phyloP scores from a whole-genome alignment of 2,888 invertebrate species.

The Drosophila tanythrix region DNA sequence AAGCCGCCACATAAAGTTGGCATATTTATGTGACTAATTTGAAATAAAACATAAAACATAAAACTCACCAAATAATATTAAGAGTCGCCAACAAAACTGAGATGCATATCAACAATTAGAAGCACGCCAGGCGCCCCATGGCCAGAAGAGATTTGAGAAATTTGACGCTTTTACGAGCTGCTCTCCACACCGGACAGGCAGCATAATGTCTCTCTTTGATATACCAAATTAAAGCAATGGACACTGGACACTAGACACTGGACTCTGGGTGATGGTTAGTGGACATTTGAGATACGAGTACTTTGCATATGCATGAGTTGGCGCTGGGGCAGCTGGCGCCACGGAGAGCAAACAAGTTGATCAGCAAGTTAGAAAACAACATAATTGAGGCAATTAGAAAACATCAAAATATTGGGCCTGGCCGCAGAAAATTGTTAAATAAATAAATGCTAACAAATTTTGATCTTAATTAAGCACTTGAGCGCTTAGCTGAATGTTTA shows the following conservation, averaged over 20 bases:
- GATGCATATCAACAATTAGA: conserved; percentile 71
- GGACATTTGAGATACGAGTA: conserved; percentile 29
- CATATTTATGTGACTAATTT: conserved; percentile 81
- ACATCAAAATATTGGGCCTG: conserved; percentile 75
- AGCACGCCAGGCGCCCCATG: conserved; percentile 51
- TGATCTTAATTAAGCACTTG: conserved; percentile 78
- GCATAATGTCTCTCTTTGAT: conserved; percentile 78
- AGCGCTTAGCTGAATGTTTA: conserved; percentile 66
- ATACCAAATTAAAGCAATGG: conserved; percentile 80
- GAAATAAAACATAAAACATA: conserved; percentile 77
- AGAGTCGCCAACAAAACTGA: conserved; percentile 60
- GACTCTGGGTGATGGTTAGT: conserved; percentile 7
- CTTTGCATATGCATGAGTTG: conserved; percentile 77
- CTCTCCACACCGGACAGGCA: conserved; percentile 41
- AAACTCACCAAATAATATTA: conserved; percentile 82
- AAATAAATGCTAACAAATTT: conserved; percentile 70
- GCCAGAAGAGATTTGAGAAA: conserved; percentile 63
- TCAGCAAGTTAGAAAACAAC: conserved; percentile 23
- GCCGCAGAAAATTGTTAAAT: conserved; percentile 65
- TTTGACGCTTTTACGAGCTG: conserved; percentile 81
- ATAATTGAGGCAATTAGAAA: conserved; percentile 81
- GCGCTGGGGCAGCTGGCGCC: conserved; percentile 63
- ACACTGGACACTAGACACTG: conserved; percentile 24
- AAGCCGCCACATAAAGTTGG: conserved; percentile 67
- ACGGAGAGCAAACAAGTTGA: conserved; percentile 22